Evolutionary conservation across 1,140 invertebrate species (phyloP), one percentile per base, ranked within the genome.

Genomic region (Drosophila fuyamai): DNA sequence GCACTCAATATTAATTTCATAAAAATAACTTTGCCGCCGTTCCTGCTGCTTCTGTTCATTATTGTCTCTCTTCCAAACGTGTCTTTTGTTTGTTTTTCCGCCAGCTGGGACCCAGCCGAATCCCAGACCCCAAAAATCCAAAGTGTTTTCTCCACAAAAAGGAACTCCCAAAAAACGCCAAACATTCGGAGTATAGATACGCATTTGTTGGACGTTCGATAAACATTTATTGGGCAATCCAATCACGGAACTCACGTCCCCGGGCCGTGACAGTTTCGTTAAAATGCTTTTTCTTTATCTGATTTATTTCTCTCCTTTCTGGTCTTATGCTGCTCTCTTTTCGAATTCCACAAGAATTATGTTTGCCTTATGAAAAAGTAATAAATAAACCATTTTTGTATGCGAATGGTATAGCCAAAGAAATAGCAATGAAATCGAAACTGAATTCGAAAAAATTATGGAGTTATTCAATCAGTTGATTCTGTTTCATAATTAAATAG

Each of bases 211-310:
- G 63, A 60, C 79, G 63, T 80, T 88, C 84, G 79, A 88, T 88
- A 88, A 88, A 88, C 84, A 89, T 89, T 84, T 84, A 88, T 89
- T 89, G 84, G 84, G 81, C 77, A 89, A 89, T 89, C 84, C 85
- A 81, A 89, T 90, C 84, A 89, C 84, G 84, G 77, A 85, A 75
- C 79, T 81, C 85, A 90, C 85, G 85, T 90, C 67, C 78, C 47
- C 56, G 50, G n/a, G 47, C 88, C 84, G 84, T 89, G 84, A 89
- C 84, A 81, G 77, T 90, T 89, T 89, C 73, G 84, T 79, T 90
- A 61, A 90, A 89, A 88, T 81, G 85, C 53, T 77, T 79, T 85
- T 63, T 73, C 47, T 58, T 53, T 56, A 76, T 66, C 72, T 86
- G 79, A 79, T 63, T 75, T 74, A 78, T 86, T 86, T 79, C 36